A percentile compares a stretch with the other conserved stretches of the same genome.
Conservation (phyloP, 2,888 invertebrate genomes). For the Horisme vitalbata region DNA sequence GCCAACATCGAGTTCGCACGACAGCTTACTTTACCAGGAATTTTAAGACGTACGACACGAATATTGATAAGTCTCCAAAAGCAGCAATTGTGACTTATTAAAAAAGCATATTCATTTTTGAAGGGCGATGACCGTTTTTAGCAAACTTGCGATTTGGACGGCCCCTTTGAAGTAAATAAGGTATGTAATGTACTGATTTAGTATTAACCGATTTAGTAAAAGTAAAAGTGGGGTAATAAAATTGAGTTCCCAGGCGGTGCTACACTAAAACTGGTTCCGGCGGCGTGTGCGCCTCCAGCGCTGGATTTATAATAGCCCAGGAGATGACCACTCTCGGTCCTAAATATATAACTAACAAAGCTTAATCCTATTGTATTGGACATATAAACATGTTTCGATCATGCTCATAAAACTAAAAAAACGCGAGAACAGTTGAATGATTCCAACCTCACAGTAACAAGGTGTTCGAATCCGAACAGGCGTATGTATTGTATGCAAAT, state of each 20-base stretch:
- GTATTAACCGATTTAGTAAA: slow-evolving; percentile 50
- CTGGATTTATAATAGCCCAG: slow-evolving; percentile 56
- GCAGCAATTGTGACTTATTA: slow-evolving; percentile 32
- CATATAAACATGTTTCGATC: slow-evolving; percentile 28
- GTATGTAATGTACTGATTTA: slow-evolving; percentile 21
- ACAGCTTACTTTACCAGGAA: slow-evolving; percentile 44
- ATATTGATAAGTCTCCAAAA: slow-evolving; percentile 48
- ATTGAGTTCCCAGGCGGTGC: slow-evolving; percentile 54
- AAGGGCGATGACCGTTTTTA: slow-evolving; percentile 28
- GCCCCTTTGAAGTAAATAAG: slow-evolving; percentile 20
- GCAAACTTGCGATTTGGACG: slow-evolving; percentile 16
- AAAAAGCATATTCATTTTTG: slow-evolving; percentile 26
- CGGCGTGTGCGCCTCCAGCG: slow-evolving; percentile 43
- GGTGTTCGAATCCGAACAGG: slow-evolving; percentile 17
- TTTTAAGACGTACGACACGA: slow-evolving; percentile 45
- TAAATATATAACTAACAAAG: slow-evolving; percentile 32
- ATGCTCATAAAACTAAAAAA: slow-evolving; percentile 29
- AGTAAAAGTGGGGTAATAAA: slow-evolving; percentile 73
- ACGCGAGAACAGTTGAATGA: slow-evolving; percentile 26
- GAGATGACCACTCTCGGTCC: slow-evolving; percentile 47
- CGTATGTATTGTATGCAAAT: no score
- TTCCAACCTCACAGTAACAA: slow-evolving; percentile 27
- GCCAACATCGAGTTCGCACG: slow-evolving; percentile 44
- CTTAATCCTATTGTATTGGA: slow-evolving; percentile 28
- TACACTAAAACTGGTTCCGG: slow-evolving; percentile 54